Base-by-base conservation (phyloP, 2,888 invertebrate species). In the Schrankia costaestrigalis region DNA sequence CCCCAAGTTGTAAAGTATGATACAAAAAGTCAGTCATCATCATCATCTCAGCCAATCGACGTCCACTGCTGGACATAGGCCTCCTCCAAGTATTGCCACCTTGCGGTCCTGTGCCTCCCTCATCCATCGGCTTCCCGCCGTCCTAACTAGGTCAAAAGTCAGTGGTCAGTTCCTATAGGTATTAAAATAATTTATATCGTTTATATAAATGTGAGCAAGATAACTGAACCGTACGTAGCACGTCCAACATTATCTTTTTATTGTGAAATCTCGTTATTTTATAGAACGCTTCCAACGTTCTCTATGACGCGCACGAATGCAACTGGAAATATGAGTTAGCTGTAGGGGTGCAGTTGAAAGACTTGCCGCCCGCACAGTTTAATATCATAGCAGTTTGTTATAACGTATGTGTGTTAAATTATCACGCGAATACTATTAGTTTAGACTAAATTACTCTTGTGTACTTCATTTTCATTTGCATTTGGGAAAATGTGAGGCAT, bases 301-400 rank as follows among this genome's bases (percentile, higher is more conserved):
- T 41, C 27, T 41, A 22, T 39, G 54, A 49, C 35, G 47, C 46
- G 49, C 46, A 31, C 48, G 39, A 54, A 56, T 69, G 70, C 71
- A 68, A 49, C 55, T 43, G 46, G 66, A 73, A 70, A 71, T 76
- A 74, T 73, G 68, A 72, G 71, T 64, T 64, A 61, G 62, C 52
- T 58, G 45, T 58, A 50, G 48, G 10, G 48, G 56, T 60, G 57
- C 57, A 59, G 40, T n/a, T 42, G 46, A 54, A 44, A 44, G 49
- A 44, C 32, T 31, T 38, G 43, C 56, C 49, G 58, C 50, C 70
- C 67, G 57, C 71, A 67, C 48, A 63, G 61, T 74, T 77, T 79
- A 79, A 79, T 81, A 79, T 71, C 64, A 50, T 45, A 49, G 56
- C 66, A 67, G 63, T 75, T 64, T 65, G 69, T 65, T 73, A 72